Conservation (phyloP, 2,888 invertebrate genomes). For the Lampropteryx suffumata region DNA sequence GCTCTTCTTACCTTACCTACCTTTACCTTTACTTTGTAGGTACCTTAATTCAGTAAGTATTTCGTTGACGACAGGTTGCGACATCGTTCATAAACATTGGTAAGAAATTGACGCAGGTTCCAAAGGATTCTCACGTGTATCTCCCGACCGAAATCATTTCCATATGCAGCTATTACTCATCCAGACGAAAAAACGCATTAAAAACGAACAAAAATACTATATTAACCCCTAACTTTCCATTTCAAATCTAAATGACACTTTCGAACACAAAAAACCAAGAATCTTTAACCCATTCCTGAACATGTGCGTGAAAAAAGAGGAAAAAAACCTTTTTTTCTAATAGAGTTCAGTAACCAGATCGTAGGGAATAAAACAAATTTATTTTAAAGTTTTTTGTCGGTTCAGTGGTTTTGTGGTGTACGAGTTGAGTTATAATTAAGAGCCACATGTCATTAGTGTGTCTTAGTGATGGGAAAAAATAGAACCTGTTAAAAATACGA, state of each 20-base stretch:
- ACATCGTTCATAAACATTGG: too few species aligned
- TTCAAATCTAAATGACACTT: slow-evolving; percentile 77
- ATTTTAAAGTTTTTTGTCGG: slow-evolving; percentile 69
- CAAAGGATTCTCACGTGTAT: slow-evolving; percentile 72
- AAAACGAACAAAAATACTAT: slow-evolving; percentile 60
- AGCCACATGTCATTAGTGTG: slow-evolving; percentile 65
- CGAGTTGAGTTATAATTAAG: slow-evolving; percentile 75
- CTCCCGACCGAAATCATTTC: slow-evolving; percentile 65
- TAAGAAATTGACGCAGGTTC: slow-evolving; percentile 26
- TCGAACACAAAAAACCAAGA: slow-evolving; percentile 36
- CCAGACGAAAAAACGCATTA: slow-evolving; percentile 45
- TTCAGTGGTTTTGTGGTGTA: slow-evolving; percentile 72
- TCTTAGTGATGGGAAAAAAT: slow-evolving; percentile 41
- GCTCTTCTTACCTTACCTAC: too few species aligned
- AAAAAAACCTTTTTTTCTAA: slow-evolving; percentile 50
- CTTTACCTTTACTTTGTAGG: too few species aligned
- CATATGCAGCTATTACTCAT: slow-evolving; percentile 75
- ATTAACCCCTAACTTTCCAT: slow-evolving; percentile 76
- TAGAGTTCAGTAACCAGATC: slow-evolving; percentile 79
- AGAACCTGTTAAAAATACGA: too few species aligned
- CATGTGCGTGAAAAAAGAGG: slow-evolving; percentile 48
- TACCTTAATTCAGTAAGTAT: too few species aligned
- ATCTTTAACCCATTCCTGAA: slow-evolving; percentile 75
- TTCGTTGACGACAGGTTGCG: too few species aligned
- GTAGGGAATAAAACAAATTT: slow-evolving; percentile 70